Conservation (phyloP, 2,888 invertebrate genomes). For the Hypselothyrea guttata region DNA sequence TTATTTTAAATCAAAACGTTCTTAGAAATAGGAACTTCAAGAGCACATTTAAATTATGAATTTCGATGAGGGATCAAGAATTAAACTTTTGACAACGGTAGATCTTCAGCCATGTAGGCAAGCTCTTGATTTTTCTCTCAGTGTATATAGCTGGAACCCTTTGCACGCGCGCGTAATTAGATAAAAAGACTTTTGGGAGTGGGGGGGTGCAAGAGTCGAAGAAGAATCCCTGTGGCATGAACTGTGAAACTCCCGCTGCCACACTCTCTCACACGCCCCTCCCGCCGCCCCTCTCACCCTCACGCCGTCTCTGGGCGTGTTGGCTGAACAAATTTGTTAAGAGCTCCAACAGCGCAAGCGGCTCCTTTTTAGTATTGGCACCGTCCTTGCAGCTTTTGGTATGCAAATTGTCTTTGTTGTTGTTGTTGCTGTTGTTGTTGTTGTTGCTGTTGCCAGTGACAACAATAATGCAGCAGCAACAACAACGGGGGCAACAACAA, state of each 20-base stretch:
- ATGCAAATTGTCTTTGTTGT: conserved; percentile 6
- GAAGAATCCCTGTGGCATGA: too few relatives aligned
- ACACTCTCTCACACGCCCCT: too few relatives aligned
- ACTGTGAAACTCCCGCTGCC: too few relatives aligned
- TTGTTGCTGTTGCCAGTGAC: conserved; percentile 31
- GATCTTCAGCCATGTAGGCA: too few relatives aligned
- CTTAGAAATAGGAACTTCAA: conserved; percentile 24
- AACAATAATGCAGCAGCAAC: conserved; percentile 10
- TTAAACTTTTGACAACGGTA: too few relatives aligned
- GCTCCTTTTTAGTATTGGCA: conserved; percentile 74
- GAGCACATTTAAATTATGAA: too few relatives aligned
- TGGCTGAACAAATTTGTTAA: conserved; percentile 80
- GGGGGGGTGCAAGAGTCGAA: not conserved
- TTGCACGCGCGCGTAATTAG: conserved; percentile 79
- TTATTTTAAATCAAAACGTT: too few relatives aligned
- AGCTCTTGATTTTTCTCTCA: too few relatives aligned
- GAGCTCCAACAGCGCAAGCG: conserved; percentile 80
- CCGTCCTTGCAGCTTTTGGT: conserved; percentile 40
- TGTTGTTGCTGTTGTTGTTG: conserved; percentile 8
- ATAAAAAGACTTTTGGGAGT: conserved; percentile 19
- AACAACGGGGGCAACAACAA: not conserved
- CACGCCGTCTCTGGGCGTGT: conserved; percentile 73
- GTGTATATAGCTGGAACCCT: too few relatives aligned
- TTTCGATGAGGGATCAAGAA: too few relatives aligned
- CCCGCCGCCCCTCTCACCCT: too few relatives aligned